Percentiles rank a stretch among this genome's conserved stretches.
phyloP scores from a whole-genome alignment of 2,113 vertebrate genomes.

The Piaya cayana region DNA sequence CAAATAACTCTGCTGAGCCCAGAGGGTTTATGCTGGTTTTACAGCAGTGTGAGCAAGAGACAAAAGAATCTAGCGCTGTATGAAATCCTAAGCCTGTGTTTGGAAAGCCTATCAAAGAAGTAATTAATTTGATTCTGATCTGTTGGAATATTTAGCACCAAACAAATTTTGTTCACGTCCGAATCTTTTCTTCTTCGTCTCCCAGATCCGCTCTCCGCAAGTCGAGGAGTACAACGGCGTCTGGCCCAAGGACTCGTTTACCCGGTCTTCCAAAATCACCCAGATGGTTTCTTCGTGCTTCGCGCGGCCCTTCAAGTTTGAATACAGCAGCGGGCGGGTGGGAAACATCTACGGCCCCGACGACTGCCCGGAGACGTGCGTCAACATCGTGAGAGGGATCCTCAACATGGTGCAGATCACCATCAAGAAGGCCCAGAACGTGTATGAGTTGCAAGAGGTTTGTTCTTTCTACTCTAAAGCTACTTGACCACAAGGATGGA shows the following conservation, averaged over 20 bases:
- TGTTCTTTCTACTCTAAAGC: background rate
- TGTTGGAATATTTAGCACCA: background rate
- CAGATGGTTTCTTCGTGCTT: conserved; percentile 64
- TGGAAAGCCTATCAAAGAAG: background rate
- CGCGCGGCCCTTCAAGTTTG: conserved; percentile 75
- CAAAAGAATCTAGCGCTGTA: background rate
- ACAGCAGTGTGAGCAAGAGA: background rate
- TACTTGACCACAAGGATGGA: background rate
- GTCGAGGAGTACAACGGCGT: conserved; percentile 77
- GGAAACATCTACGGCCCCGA: conserved; percentile 76
- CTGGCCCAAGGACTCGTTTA: conserved; percentile 74
- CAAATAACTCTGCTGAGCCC: background rate
- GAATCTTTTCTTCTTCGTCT: background rate
- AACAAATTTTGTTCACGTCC: background rate
- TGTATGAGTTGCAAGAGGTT: conserved; percentile 84
- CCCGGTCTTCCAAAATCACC: conserved; percentile 71
- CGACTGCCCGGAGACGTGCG: conserved; percentile 54
- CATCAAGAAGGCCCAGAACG: conserved; percentile 81
- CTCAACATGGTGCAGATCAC: conserved; percentile 79
- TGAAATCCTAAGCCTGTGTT: background rate
- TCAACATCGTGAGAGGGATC: conserved; percentile 82
- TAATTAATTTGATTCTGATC: background rate
- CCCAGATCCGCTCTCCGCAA: conserved; percentile 71
- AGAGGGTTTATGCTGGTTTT: background rate
- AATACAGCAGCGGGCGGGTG: conserved; percentile 75